Conservation (phyloP, 2,797 vertebrate genomes). For the Myioborus melanocephalus region DNA sequence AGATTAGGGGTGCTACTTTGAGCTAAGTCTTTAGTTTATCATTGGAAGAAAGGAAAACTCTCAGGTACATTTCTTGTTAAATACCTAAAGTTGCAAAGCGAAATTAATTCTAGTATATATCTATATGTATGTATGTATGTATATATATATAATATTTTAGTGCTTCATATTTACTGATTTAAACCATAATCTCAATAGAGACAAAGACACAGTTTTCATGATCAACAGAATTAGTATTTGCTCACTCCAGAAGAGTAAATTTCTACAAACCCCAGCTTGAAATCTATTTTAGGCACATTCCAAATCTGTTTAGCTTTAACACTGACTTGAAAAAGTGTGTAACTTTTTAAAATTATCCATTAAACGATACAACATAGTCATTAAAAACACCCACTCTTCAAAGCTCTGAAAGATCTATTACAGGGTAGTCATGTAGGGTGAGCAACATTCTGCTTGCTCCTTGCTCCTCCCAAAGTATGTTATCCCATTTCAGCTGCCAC, state of each 20-base stretch:
- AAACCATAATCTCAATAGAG: not conserved
- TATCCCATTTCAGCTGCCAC: not conserved
- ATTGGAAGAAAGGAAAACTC: not conserved
- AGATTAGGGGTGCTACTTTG: not conserved
- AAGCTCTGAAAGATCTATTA: not conserved
- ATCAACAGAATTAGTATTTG: not conserved
- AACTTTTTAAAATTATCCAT: not conserved
- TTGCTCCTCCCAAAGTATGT: not conserved
- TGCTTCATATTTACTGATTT: not conserved
- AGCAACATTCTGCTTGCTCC: not conserved
- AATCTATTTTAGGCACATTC: not conserved
- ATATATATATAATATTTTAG: not conserved
- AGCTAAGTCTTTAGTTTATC: not conserved
- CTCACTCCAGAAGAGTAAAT: not conserved
- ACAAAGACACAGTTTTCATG: not conserved
- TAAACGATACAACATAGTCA: not conserved
- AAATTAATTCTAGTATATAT: not conserved
- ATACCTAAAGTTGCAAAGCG: not conserved
- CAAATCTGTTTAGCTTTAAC: not conserved
- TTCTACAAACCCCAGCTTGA: not conserved
- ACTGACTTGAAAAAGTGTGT: not conserved
- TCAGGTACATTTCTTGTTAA: not conserved
- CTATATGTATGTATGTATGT: not conserved
- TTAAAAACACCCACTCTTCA: not conserved
- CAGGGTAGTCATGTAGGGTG: not conserved